These are phyloP conservation scores for Mixornis gularis DNA, from an alignment of 2,113 vertebrate genomes.

Conservation along the genomic window DNA sequence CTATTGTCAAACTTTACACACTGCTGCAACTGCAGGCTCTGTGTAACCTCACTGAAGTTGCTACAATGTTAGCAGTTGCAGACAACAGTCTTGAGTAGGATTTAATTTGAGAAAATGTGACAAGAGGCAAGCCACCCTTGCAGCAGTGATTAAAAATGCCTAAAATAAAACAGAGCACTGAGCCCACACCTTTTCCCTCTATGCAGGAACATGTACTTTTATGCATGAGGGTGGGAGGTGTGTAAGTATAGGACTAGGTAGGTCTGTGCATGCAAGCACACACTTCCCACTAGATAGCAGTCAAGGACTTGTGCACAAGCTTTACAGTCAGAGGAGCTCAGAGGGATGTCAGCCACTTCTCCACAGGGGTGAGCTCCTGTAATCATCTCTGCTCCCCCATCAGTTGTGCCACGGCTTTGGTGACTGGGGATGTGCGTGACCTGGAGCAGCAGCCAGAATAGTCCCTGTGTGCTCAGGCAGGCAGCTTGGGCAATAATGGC, in stretches of 20 bases:
- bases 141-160: background rate
- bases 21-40: background rate
- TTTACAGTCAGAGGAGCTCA: background rate
- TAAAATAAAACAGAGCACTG: background rate
- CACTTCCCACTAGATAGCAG: constrained; percentile 54
- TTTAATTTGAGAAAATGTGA: background rate
- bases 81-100: background rate
- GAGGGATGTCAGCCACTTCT: background rate
- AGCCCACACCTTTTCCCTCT: background rate
- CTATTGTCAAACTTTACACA: background rate
- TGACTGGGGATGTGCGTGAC: accelerated
- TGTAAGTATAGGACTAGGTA: background rate
- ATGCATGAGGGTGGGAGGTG: accelerated
- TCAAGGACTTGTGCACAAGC: background rate
- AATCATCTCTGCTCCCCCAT: background rate
- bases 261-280: background rate
- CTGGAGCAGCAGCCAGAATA: background rate
- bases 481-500: background rate
- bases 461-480: background rate
- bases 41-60: background rate
- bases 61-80: background rate
- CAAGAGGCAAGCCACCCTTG: background rate
- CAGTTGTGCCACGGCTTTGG: accelerated
- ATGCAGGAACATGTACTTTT: background rate
- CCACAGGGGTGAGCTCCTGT: background rate